Evolutionary conservation across 2,797 vertebrate species (phyloP).

Genomic region (Ceryle rudis): DNA sequence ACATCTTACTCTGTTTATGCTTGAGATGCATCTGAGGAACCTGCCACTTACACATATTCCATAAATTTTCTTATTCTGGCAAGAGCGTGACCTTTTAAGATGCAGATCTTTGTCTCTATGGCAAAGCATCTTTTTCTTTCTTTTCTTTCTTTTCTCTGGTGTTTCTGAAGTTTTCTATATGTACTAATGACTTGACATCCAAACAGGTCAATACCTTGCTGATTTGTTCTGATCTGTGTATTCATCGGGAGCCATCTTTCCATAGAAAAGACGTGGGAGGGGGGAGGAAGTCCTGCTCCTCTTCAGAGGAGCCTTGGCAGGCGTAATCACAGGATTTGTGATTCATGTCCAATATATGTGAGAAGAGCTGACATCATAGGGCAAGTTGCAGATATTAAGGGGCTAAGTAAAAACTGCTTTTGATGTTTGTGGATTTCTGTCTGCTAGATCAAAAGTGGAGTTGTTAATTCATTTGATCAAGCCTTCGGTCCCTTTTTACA

Average conservation of each 20-base stretch:
- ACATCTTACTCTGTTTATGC: neutral
- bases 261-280: neutral
- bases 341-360: conserved; percentile 31
- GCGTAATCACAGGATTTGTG: conserved; percentile 53
- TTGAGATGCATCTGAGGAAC: neutral
- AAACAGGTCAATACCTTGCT: conserved; percentile 48
- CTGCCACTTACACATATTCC: neutral
- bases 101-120: conserved; percentile 23
- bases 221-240: conserved; percentile 26
- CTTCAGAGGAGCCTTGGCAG: conserved; percentile 22
- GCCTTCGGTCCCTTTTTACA: neutral
- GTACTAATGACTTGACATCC: conserved; percentile 43
- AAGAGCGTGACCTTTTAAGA: neutral
- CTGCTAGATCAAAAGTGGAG: conserved; percentile 15
- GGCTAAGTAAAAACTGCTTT: conserved; percentile 23
- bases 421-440: conserved; percentile 27
- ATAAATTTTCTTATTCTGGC: conserved; percentile 45
- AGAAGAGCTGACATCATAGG: conserved; percentile 28
- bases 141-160: neutral
- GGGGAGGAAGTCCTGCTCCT: neutral
- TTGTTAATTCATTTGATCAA: conserved; percentile 46
- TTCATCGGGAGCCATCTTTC: conserved; percentile 20
- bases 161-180: conserved; percentile 43
- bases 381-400: conserved; percentile 29
- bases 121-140: conserved; percentile 15